Percentiles rank a stretch among this genome's conserved stretches.
Conservation (phyloP, 2,113 vertebrate species). For the Elachura formosa region DNA sequence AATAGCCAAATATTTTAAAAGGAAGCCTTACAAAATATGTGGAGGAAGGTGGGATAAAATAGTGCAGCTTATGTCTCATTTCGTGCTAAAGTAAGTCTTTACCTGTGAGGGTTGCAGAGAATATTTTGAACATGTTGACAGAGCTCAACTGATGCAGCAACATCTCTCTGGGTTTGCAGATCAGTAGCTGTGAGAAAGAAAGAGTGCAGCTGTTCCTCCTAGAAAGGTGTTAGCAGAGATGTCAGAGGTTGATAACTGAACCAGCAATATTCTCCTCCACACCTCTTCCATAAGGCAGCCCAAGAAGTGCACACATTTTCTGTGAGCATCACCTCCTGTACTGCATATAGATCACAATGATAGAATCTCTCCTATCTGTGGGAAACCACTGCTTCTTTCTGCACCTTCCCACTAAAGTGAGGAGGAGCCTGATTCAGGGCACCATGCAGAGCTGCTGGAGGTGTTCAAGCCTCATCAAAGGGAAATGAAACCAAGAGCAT, state of each 20-base stretch:
- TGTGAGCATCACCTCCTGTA: background rate
- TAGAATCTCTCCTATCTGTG: background rate
- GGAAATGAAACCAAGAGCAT: background rate
- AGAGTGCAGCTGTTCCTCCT: background rate
- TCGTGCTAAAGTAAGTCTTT: background rate
- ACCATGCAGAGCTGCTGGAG: background rate
- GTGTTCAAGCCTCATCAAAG: background rate
- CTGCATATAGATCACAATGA: background rate
- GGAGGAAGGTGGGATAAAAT: background rate
- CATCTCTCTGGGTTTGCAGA: background rate
- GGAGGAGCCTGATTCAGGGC: background rate
- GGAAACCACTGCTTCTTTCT: background rate
- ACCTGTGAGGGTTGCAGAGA: background rate
- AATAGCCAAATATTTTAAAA: background rate
- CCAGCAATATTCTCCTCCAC: background rate
- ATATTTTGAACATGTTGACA: background rate
- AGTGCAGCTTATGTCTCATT: background rate
- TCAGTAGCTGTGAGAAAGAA: constrained; percentile 21
- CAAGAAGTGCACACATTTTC: background rate
- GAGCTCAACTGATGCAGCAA: background rate
- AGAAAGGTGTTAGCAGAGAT: background rate
- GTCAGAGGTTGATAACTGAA: background rate
- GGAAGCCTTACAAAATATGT: background rate
- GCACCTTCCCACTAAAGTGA: background rate
- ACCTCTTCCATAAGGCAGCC: background rate